phyloP scores from a whole-genome alignment of 2,113 vertebrate species.

The Pithys albifrons region DNA sequence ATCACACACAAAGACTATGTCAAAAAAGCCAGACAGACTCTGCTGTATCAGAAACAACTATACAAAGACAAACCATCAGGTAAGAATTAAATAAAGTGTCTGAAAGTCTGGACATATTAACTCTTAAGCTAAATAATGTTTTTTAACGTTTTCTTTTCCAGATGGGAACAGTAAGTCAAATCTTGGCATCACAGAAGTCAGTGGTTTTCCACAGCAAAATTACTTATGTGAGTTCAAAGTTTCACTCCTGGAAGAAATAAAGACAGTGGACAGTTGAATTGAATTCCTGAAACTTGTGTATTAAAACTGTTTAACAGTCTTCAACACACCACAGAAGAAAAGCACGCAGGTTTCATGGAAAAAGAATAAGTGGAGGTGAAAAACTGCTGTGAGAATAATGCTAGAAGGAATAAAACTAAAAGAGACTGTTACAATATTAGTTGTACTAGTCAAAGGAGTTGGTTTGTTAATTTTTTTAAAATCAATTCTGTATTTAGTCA shows the following conservation, averaged over 20 bases:
- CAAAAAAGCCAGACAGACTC: not conserved
- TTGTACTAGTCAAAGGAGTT: not conserved
- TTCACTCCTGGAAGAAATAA: not conserved
- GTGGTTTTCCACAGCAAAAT: not conserved
- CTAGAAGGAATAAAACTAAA: not conserved
- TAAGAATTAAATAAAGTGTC: not conserved
- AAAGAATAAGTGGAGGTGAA: not conserved
- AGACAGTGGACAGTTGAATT: not conserved
- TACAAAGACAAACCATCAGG: not conserved
- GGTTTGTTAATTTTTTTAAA: not conserved
- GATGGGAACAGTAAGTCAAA: not conserved
- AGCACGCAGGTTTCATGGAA: not conserved
- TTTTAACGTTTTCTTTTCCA: not conserved
- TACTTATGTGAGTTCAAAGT: not conserved
- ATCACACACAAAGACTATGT: not conserved
- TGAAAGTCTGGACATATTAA: not conserved
- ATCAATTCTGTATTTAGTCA: not conserved
- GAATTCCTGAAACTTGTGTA: not conserved
- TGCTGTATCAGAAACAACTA: not conserved
- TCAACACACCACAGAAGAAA: not conserved
- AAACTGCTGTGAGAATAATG: not conserved
- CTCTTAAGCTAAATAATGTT: not conserved
- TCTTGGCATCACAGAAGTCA: not conserved
- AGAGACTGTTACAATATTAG: not conserved
- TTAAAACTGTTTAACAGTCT: not conserved